These are phyloP conservation scores for Lysandra bellargus DNA, from an alignment of 2,888 invertebrate genomes.

Conservation along the genomic window DNA sequence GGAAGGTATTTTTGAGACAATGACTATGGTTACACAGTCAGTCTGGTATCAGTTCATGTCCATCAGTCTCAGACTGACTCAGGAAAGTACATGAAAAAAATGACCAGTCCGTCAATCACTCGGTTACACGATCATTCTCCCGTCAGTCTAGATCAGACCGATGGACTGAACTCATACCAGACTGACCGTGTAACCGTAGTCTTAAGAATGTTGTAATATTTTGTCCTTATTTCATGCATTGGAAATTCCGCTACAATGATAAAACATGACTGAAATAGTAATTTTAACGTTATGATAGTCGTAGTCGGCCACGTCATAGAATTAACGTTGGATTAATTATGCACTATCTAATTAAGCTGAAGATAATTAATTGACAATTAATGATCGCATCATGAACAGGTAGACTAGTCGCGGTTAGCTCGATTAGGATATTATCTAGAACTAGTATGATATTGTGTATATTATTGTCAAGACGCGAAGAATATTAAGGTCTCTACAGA, in stretches of 20 bases:
- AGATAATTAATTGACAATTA: slow-evolving; percentile 10
- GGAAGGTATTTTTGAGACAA: no score
- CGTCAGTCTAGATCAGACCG: no score
- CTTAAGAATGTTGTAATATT: no score
- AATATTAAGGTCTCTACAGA: no score
- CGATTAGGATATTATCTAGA: neutral
- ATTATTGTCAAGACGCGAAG: neutral
- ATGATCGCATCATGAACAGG: neutral
- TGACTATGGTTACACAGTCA: no score
- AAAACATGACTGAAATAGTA: neutral
- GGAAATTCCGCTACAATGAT: neutral
- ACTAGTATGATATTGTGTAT: neutral
- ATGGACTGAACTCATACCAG: neutral
- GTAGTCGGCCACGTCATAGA: neutral
- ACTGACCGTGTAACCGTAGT: no score
- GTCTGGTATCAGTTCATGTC: no score
- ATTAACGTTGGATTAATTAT: neutral
- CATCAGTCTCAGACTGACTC: no score
- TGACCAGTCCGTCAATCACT: no score
- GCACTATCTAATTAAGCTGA: slow-evolving; percentile 12
- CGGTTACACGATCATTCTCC: no score
- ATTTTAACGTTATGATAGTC: neutral
- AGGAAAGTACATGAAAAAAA: no score
- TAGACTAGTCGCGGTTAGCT: neutral
- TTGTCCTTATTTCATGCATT: no score